A percentile compares a stretch with the other conserved stretches of the same genome.
phyloP scores from a whole-genome alignment of 2,888 invertebrate genomes.

The Troglohyphantes excavatus region DNA sequence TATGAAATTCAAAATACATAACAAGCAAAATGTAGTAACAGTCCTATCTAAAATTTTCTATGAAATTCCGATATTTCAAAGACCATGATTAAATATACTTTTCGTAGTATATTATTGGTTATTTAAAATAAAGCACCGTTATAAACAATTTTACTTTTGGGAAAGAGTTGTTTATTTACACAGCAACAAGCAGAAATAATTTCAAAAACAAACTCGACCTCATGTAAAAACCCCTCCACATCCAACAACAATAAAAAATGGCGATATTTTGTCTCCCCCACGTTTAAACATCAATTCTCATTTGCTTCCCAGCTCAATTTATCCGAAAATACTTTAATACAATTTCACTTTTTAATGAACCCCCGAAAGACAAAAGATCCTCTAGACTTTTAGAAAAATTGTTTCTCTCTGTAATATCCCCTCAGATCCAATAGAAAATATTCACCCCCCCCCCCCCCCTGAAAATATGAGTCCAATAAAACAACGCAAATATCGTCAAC shows the following conservation, averaged over 20 bases:
- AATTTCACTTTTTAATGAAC: slow-evolving; percentile 7
- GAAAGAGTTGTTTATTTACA: too few relatives aligned
- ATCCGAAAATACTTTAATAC: slow-evolving; percentile 1
- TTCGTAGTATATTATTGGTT: too few relatives aligned
- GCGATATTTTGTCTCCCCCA: not conserved
- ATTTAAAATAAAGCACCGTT: too few relatives aligned
- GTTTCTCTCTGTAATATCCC: not conserved
- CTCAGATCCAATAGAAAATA: not conserved
- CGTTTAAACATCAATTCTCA: not conserved
- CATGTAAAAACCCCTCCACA: too few relatives aligned
- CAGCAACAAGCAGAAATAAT: too few relatives aligned
- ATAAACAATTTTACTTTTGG: too few relatives aligned
- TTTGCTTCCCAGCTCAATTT: not conserved
- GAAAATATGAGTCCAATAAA: slow-evolving; percentile 35
- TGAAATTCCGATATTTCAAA: too few relatives aligned
- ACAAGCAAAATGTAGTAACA: too few relatives aligned
- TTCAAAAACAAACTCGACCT: too few relatives aligned
- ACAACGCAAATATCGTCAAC: not conserved
- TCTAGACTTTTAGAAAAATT: not conserved
- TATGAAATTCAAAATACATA: too few relatives aligned
- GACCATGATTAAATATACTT: too few relatives aligned
- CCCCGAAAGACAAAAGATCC: not conserved
- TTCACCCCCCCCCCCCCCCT: not conserved
- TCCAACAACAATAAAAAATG: not conserved
- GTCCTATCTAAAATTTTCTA: too few relatives aligned